phyloP scores from a whole-genome alignment of 30 jellyfish, hydroid and myxozoan genomes.

The Haliclystus octoradiatus region DNA sequence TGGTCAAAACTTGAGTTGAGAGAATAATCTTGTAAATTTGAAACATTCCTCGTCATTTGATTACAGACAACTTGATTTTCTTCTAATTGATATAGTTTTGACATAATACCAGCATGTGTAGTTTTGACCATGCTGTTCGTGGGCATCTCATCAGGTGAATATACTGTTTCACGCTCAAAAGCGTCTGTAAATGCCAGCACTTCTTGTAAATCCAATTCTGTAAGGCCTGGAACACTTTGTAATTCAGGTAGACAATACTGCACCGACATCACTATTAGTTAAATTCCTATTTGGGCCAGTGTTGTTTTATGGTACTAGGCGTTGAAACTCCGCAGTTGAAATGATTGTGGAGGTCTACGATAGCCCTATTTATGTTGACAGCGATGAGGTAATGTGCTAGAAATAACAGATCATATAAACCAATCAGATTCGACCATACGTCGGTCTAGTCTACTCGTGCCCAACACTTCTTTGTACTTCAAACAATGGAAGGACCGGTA shows the following conservation, averaged over 20 bases:
- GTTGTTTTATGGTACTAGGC: no score
- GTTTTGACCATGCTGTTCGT: not conserved
- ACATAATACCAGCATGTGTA: not conserved
- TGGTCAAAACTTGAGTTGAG: not conserved
- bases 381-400: not conserved
- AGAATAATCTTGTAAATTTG: not conserved
- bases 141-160: not conserved
- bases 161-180: not conserved
- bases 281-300: no score
- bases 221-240: not conserved
- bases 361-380: not conserved
- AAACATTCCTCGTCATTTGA: not conserved
- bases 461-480: not conserved
- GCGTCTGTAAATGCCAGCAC: not conserved
- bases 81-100: not conserved
- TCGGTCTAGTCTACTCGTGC: not conserved
- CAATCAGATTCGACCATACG: not conserved
- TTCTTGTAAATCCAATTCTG: not conserved
- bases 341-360: no score
- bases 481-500: no score
- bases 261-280: conserved; percentile 1
- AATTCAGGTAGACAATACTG: not conserved
- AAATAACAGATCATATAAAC: not conserved
- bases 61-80: not conserved
- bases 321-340: no score